Base-by-base conservation (phyloP, 2,113 vertebrate species). In the Progne subis region DNA sequence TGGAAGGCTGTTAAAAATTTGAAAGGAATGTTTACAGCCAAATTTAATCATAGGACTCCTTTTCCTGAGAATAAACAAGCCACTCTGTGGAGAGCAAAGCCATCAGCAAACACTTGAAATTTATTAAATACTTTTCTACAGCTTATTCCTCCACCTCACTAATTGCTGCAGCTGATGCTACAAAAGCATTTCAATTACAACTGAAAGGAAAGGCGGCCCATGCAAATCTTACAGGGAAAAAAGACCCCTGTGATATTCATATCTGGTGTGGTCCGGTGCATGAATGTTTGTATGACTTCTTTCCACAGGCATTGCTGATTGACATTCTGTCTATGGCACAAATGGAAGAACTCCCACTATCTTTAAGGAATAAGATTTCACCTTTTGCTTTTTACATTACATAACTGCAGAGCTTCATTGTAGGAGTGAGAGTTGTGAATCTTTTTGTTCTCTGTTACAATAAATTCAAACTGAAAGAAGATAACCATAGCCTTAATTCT, bases 51-150 rank as follows among this genome's bases (percentile, higher is more conserved):
- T 37, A 37, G 37, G 37, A 37, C 37, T 37, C 29, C 32, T 90
- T 90, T 94, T 88, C 59, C 86, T 91, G 70, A 88, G 91, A 93
- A 93, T 71, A 82, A 96, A 93, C 55, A 94, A 53, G 55, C 47
- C 34, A 46, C 91, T 94, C 87, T 75, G 55, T 70, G 80, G 56
- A 94, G 71, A 90, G 82, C 59, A 86, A 65, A 94, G 71, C 59
- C 82, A 88, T 91, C 90, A 96, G 61, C 41, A 96, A 86, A 75
- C 84, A 96, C 81, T 89, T 90, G 78, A 91, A 94, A 86, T 95
- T 86, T 91, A 96, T 94, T 86, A 94, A 92, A 94, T 90, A 93
- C 55, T 95, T 95, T 92, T 78, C 70, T 90, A 37, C 59, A 81
- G 69, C 19, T 75, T 93, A 86, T 32, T 90, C 76, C 79, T 90